Evolutionary conservation across 2,797 vertebrate genomes (phyloP).

Genomic region (Diglossa cyanea): DNA sequence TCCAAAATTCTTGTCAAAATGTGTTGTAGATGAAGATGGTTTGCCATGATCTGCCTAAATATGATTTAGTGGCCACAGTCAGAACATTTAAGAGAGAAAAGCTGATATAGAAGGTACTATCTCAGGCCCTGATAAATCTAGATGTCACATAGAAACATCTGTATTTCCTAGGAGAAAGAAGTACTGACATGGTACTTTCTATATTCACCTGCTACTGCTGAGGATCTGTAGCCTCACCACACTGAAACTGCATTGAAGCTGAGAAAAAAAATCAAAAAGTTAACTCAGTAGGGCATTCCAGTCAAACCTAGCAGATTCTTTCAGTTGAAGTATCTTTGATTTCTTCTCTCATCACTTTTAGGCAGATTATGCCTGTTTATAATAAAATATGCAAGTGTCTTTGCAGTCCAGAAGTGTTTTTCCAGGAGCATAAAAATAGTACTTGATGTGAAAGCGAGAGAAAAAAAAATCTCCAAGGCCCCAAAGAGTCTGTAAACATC

Average conservation of each 20-base stretch:
- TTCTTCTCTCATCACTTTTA: neutral
- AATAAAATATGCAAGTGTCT: neutral
- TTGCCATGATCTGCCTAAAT: neutral
- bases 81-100: neutral
- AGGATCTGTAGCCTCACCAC: neutral
- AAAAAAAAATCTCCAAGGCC: neutral
- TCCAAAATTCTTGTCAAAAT: neutral
- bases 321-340: neutral
- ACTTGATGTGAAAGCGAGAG: neutral
- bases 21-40: neutral
- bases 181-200: neutral
- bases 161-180: neutral
- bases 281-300: neutral
- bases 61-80: neutral
- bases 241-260: neutral
- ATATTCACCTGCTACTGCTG: neutral
- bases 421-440: neutral
- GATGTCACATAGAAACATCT: neutral
- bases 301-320: neutral
- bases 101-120: neutral
- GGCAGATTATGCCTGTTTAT: neutral
- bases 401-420: neutral
- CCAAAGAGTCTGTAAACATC: neutral
- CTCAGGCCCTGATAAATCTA: neutral
- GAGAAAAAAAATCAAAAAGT: neutral